Conservation (phyloP, 1,140 invertebrate genomes). For the Lordiphosa collinella region DNA sequence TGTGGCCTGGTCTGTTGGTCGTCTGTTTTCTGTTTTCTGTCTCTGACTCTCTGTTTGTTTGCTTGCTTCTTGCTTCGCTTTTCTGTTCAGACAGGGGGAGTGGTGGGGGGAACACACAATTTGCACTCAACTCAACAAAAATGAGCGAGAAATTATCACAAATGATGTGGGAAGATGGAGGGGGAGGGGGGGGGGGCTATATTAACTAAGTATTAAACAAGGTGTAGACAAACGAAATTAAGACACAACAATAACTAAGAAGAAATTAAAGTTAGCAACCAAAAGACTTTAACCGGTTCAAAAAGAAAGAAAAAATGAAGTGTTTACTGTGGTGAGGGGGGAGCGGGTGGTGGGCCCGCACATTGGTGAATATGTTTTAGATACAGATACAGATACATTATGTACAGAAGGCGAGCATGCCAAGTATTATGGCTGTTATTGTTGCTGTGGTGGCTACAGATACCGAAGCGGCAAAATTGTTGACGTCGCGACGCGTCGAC, state of each 20-base stretch:
- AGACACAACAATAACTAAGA: too few species aligned
- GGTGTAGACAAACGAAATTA: too few species aligned
- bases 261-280: slow-evolving; percentile 3
- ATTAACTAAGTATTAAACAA: too few species aligned
- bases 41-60: not conserved
- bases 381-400: slow-evolving; percentile 64
- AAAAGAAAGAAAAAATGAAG: slow-evolving; percentile 51
- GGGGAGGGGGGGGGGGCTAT: too few species aligned
- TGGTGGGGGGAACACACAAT: slow-evolving; percentile 5
- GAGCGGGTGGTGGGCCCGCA: too few species aligned
- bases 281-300: slow-evolving; percentile 69
- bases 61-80: not conserved
- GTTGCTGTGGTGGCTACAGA: slow-evolving; percentile 36
- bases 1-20: slow-evolving; percentile 6
- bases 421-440: slow-evolving; percentile 17
- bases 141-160: slow-evolving; percentile 65
- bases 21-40: not conserved
- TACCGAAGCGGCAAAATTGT: slow-evolving; percentile 24
- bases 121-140: slow-evolving; percentile 50
- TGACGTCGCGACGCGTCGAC: slow-evolving; percentile 3
- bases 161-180: not conserved
- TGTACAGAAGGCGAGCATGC: slow-evolving; percentile 44
- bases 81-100: not conserved
- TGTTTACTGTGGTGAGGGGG: slow-evolving; percentile 17
- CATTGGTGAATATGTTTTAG: slow-evolving; percentile 23